These are phyloP conservation scores for Drosophila setosimentum DNA, from an alignment of 2,888 invertebrate species.

Conservation along the genomic window DNA sequence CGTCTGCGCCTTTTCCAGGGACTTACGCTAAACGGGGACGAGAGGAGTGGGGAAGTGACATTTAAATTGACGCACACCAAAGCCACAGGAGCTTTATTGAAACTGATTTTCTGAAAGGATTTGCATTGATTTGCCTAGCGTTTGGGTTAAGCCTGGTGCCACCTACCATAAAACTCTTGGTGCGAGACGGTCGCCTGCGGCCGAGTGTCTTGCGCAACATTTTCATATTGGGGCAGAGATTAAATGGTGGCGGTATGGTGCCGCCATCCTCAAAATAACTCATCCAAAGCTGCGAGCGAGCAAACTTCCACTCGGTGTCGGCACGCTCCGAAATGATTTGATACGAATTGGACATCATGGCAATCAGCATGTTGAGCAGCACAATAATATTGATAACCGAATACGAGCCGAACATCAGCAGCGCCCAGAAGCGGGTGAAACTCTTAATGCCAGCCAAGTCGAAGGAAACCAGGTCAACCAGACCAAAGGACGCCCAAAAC, in stretches of 20 bases:
- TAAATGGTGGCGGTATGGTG: constrained; percentile 97
- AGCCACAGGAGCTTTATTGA: constrained; percentile 72
- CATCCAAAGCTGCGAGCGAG: constrained; percentile 97
- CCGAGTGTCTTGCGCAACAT: constrained; percentile 87
- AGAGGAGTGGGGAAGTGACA: constrained; percentile 4
- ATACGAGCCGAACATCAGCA: constrained; percentile 98
- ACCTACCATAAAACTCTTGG: constrained; percentile 88
- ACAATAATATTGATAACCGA: constrained; percentile 99
- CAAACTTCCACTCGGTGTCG: constrained; percentile 99
- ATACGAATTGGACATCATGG: constrained; percentile 99
- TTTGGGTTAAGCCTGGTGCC: constrained; percentile 1
- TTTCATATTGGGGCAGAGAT: constrained; percentile 95
- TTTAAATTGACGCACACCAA: constrained; percentile 54
- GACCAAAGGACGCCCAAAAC: constrained; percentile 99
- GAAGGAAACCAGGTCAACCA: constrained; percentile 97
- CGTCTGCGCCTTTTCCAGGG: constrained; percentile 89
- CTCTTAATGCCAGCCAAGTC: constrained; percentile 97
- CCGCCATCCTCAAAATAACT: constrained; percentile 97
- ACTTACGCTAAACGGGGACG: constrained; percentile 87
- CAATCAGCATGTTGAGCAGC: constrained; percentile 98
- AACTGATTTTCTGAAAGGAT: constrained; percentile 68
- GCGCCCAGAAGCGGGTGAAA: constrained; percentile 98
- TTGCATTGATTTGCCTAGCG: constrained; percentile 51
- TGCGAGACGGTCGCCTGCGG: constrained; percentile 85
- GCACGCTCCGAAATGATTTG: constrained; percentile 98